Evolutionary conservation across 2,888 invertebrate genomes (phyloP), one percentile per base, ranked within the genome.

Genomic region (Scaptomyza polygonia): DNA sequence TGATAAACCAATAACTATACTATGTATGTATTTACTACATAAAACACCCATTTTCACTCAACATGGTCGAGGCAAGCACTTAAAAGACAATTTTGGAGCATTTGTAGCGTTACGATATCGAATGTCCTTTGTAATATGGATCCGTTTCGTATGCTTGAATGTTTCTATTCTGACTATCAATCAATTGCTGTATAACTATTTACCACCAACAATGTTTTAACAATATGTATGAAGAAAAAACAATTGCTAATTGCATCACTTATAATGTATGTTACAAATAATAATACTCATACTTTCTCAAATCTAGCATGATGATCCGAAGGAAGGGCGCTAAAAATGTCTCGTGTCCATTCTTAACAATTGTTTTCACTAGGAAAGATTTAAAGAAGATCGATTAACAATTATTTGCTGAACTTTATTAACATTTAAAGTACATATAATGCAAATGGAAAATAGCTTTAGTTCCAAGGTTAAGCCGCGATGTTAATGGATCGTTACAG

Each of bases 351-450:
- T 52, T 61, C 34, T 45, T 59, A n/a, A 27, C 0, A 51, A 44
- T 65, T 58, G 14, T 36, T 51, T 52, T 42, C 32, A 53, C 34
- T 54, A 51, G 45, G 36, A 54, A 32, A 16, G 40, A 54, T 45
- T 34, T 42, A 43, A 53, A 47, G 30, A 51, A 30, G 32, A 65
- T 45, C 69, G 54, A 66, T 85, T 86, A 69, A 78, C 79, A 88
- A 80, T 88, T 62, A 82, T 88, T 83, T 83, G 83, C 83, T 83
- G 88, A 88, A 81, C 52, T 63, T 87, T 59, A 82, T 67, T 79
- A 64, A 81, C 52, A 58, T 62, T 77, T 73, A 65, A 70, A 53
- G 54, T 44, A 25, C 25, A 71, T 44, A 71, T 47, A 64, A 57
- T 49, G 67, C 65, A 51, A 36, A 56, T 25, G 34, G 54, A 61